Percentiles rank a stretch among this genome's conserved stretches.
phyloP scores from a whole-genome alignment of 2,797 vertebrate genomes.

The Gadopsis marmoratus region DNA sequence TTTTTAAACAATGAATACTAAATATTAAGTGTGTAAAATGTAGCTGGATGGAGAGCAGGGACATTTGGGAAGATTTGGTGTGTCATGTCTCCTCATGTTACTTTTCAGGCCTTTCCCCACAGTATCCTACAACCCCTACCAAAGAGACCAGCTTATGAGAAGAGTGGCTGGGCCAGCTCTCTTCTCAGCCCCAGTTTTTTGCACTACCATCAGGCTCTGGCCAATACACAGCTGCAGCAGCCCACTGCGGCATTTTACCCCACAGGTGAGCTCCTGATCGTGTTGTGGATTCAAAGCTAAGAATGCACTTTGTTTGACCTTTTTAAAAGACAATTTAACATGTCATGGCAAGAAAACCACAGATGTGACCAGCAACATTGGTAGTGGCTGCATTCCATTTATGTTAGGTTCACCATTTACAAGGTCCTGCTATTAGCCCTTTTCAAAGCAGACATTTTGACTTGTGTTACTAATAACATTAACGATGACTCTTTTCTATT shows the following conservation, averaged over 20 bases:
- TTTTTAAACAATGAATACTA: conserved; percentile 35
- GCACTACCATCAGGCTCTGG: conserved; percentile 97
- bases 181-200: conserved; percentile 94
- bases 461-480: background rate
- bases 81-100: conserved; percentile 58
- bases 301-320: background rate
- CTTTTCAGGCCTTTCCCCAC: conserved; percentile 91
- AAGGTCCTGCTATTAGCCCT: background rate
- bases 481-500: background rate
- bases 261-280: conserved; percentile 64
- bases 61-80: conserved; percentile 7
- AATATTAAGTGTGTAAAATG: conserved; percentile 35
- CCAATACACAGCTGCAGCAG: conserved; percentile 93
- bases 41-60: conserved; percentile 10
- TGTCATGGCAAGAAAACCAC: background rate
- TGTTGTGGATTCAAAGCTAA: background rate
- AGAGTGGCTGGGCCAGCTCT: conserved; percentile 91
- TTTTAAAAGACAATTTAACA: background rate
- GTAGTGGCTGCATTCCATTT: background rate
- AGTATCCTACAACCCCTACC: conserved; percentile 93
- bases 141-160: conserved; percentile 98
- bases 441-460: background rate
- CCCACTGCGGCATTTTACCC: conserved; percentile 80
- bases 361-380: background rate
- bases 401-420: background rate